phyloP scores from a whole-genome alignment of 1,140 invertebrate species.

The Zaprionus camerounensis region DNA sequence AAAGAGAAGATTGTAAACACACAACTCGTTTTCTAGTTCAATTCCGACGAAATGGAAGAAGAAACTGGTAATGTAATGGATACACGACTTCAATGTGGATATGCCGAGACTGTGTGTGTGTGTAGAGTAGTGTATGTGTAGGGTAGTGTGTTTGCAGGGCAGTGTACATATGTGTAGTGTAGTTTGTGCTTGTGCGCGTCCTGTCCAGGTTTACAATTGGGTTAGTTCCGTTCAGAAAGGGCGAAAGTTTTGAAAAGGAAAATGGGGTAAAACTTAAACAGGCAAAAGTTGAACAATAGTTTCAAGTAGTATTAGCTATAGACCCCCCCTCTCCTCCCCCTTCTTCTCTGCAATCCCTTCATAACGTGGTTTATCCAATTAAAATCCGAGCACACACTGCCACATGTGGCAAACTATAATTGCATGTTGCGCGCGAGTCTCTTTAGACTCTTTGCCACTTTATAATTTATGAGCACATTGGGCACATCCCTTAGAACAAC shows the following conservation, averaged over 20 bases:
- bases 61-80: conserved; percentile 76
- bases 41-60: conserved; percentile 75
- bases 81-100: conserved; percentile 57
- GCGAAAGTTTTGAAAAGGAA: conserved; percentile 59
- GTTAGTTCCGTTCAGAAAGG: conserved; percentile 41
- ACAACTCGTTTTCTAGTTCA: conserved; percentile 78
- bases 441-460: conserved; percentile 57
- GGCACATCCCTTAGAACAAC: conserved; percentile 42
- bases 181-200: conserved; percentile 35
- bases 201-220: conserved; percentile 59
- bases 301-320: conserved; percentile 9
- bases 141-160: background rate
- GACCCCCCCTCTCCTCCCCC: background rate
- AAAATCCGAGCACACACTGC: conserved; percentile 41
- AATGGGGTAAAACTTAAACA: conserved; percentile 14
- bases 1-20: conserved; percentile 61
- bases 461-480: conserved; percentile 72
- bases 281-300: conserved; percentile 20
- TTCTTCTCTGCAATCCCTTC: background rate
- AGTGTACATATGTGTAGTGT: conserved; percentile 7
- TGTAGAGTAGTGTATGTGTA: conserved; percentile 24
- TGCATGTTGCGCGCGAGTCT: conserved; percentile 70
- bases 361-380: conserved; percentile 45
- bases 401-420: conserved; percentile 76
- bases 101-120: conserved; percentile 14